Percentiles rank a stretch among this genome's conserved stretches.
Evolutionary conservation across 1,140 invertebrate genomes (phyloP).

Genomic region (Saccostrea glomerata): DNA sequence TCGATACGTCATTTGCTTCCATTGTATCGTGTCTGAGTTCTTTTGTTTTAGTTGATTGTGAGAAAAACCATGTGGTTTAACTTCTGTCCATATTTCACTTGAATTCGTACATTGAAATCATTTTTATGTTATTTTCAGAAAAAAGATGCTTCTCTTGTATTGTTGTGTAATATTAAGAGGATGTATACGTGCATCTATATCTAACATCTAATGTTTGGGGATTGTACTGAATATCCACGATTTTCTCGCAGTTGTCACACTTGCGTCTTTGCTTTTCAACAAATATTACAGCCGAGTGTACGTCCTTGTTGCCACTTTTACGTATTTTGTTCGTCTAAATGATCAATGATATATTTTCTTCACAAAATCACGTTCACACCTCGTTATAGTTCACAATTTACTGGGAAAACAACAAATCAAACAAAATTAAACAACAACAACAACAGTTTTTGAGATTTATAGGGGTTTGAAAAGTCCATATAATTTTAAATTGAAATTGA

Average conservation of each 20-base stretch:
- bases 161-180: conserved; percentile 26
- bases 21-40: background rate
- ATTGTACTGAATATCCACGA: background rate
- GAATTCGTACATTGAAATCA: conserved; percentile 25
- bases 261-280: background rate
- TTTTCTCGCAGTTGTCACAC: background rate
- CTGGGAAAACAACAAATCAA: no score
- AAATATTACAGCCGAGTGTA: background rate
- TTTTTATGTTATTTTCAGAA: conserved; percentile 24
- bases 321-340: background rate
- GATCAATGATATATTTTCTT: background rate
- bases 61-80: background rate
- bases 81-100: conserved; percentile 6
- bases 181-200: background rate
- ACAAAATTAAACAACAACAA: no score
- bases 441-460: no score
- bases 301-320: background rate
- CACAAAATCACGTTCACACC: background rate
- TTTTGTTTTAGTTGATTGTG: background rate
- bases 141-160: background rate
- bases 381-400: no score
- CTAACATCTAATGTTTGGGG: background rate
- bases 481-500: no score
- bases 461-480: no score
- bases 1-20: background rate